These are phyloP conservation scores for Tenrec ecaudatus DNA, from an alignment of 2,113 vertebrate species.

Conservation along the genomic window DNA sequence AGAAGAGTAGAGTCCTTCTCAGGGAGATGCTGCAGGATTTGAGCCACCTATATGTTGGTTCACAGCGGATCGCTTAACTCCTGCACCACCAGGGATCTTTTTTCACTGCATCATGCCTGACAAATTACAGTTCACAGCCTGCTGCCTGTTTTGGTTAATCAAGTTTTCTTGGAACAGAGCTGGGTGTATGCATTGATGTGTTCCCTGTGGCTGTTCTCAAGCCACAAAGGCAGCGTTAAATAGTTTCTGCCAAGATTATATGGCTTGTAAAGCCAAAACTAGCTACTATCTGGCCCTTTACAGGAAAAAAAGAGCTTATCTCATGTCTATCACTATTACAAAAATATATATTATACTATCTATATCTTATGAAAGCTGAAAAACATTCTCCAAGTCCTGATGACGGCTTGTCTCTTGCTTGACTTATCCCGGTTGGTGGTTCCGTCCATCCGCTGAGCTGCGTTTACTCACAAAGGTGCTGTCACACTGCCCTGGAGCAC, in stretches of 20 bases:
- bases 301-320: background rate
- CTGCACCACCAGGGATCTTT: background rate
- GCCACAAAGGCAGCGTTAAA: constrained; percentile 3
- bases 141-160: constrained; percentile 21
- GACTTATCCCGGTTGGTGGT: background rate
- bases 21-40: background rate
- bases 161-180: constrained; percentile 43
- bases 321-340: background rate
- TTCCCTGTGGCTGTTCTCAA: background rate
- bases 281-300: background rate
- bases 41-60: background rate
- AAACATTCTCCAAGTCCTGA: background rate
- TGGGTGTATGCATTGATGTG: background rate
- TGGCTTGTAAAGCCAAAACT: background rate
- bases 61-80: background rate
- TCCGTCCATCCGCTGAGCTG: background rate
- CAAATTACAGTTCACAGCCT: background rate
- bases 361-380: background rate
- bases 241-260: background rate
- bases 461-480: background rate
- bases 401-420: background rate
- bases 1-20: background rate
- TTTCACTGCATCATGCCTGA: background rate
- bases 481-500: background rate
- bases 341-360: background rate